phyloP scores from a whole-genome alignment of 2,113 vertebrate species.

The Agelaius tricolor region DNA sequence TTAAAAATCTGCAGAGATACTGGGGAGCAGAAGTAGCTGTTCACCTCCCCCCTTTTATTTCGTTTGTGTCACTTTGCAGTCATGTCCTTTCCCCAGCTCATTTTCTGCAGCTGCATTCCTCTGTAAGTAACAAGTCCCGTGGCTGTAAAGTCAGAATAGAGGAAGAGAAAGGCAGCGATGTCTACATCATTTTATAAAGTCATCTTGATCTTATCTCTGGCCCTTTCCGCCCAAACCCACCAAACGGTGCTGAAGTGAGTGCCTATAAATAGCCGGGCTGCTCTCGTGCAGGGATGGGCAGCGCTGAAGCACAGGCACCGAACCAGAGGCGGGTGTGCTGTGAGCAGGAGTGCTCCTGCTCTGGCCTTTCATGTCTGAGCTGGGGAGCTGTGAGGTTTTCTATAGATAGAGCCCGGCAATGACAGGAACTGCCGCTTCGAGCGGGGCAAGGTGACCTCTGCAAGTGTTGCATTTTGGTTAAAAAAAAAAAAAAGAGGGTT shows the following conservation, averaged over 20 bases:
- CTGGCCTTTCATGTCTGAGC: conserved; percentile 49
- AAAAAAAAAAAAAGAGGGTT: neutral
- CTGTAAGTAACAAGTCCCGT: neutral
- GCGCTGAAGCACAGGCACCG: neutral
- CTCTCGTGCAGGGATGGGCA: conserved; percentile 61
- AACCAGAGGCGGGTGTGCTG: conserved; percentile 54
- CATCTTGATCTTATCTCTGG: conserved; percentile 72
- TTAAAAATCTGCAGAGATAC: neutral
- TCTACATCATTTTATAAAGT: conserved; percentile 67
- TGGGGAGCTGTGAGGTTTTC: neutral
- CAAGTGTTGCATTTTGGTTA: neutral
- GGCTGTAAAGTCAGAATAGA: conserved; percentile 20
- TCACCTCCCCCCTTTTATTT: neutral
- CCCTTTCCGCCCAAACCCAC: conserved; percentile 76
- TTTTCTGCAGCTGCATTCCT: neutral
- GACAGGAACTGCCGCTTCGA: neutral
- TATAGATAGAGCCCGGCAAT: neutral
- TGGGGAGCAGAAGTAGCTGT: neutral
- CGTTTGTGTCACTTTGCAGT: neutral
- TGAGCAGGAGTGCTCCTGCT: neutral
- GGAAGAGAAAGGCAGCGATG: conserved; percentile 47
- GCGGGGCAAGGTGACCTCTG: neutral
- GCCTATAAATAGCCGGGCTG: conserved; percentile 75
- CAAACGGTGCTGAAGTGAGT: conserved; percentile 58
- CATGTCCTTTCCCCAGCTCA: neutral